Evolutionary conservation across 2,797 vertebrate genomes (phyloP).

Genomic region (Podargus strigoides): DNA sequence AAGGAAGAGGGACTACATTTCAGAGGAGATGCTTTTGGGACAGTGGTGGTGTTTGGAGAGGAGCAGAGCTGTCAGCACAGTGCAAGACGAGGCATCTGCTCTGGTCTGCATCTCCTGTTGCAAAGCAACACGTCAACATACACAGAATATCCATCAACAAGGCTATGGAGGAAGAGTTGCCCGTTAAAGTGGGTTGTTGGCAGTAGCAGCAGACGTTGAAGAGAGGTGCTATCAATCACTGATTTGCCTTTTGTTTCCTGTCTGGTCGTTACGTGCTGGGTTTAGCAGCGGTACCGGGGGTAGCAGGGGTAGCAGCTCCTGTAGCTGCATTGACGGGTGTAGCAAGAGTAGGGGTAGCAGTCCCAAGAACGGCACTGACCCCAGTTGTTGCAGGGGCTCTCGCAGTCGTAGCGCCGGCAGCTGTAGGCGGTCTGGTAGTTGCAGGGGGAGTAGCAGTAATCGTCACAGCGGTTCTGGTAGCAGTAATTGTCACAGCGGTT

Average conservation of each 20-base stretch:
- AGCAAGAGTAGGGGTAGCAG: no score
- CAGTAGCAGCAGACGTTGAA: accelerated
- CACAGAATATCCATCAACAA: not conserved
- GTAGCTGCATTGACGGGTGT: not conserved
- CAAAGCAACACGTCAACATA: not conserved
- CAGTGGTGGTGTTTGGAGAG: accelerated
- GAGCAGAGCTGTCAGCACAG: not conserved
- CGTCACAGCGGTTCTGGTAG: no score
- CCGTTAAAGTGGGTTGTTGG: accelerated
- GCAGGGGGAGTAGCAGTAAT: not conserved
- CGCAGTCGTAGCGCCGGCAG: no score
- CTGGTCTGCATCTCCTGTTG: not conserved
- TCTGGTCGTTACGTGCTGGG: accelerated
- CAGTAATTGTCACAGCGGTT: no score
- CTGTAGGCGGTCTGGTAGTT: no score
- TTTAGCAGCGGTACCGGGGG: no score
- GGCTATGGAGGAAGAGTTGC: not conserved
- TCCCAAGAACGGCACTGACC: not conserved
- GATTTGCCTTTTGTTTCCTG: accelerated
- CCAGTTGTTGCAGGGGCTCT: not conserved
- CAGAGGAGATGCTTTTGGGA: not conserved
- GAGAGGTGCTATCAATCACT: not conserved
- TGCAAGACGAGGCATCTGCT: accelerated
- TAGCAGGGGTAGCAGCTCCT: slow-evolving; percentile 2
- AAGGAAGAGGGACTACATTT: not conserved